A percentile compares a stretch with the other conserved stretches of the same genome.
Conservation (phyloP, 2,113 vertebrate genomes). For the Sminthopsis crassicaudata region DNA sequence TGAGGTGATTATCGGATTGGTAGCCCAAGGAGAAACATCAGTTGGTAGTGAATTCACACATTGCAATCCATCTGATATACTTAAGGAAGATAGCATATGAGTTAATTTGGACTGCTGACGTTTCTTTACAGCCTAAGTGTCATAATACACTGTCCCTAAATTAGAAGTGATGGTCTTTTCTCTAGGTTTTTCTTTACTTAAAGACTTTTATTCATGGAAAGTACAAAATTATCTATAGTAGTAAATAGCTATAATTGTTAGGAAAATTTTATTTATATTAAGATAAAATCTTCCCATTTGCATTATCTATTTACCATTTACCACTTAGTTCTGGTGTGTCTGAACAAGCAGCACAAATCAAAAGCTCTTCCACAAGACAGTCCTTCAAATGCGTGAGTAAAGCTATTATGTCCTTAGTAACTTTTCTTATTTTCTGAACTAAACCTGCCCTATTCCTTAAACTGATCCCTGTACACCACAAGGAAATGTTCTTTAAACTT, state of each 20-base stretch:
- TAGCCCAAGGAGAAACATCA: not conserved
- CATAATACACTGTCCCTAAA: not conserved
- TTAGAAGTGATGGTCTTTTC: not conserved
- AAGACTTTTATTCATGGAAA: not conserved
- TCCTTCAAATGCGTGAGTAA: not conserved
- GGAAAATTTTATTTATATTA: not conserved
- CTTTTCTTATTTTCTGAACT: not conserved
- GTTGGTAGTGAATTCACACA: not conserved
- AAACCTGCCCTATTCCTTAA: not conserved
- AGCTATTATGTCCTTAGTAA: not conserved
- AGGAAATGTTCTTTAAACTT: constrained; percentile 16
- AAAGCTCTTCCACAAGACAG: not conserved
- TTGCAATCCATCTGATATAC: not conserved
- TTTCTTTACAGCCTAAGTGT: not conserved
- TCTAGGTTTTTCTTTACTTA: not conserved
- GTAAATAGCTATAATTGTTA: not conserved
- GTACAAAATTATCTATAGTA: not conserved
- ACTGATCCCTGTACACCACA: not conserved
- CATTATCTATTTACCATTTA: not conserved
- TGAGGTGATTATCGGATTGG: not conserved
- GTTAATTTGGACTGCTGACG: not conserved
- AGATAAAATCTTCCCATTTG: not conserved
- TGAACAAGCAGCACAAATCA: not conserved
- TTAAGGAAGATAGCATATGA: not conserved
- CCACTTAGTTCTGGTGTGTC: not conserved